Evolutionary conservation across 2,113 vertebrate genomes (phyloP).

Genomic region (Leucopternis melanops): DNA sequence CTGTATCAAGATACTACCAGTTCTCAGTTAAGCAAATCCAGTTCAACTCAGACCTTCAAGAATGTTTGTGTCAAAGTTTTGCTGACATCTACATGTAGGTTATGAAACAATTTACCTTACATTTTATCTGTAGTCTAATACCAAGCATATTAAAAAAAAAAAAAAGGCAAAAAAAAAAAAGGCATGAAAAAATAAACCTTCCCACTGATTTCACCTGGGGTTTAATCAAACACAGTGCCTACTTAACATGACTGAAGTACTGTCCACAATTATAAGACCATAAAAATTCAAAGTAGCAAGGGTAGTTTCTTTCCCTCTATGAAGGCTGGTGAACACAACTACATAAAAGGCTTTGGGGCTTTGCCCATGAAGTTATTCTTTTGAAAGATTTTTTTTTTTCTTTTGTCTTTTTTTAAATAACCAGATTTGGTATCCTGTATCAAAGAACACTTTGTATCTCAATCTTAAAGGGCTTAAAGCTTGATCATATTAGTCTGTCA

Average conservation of each 20-base stretch:
- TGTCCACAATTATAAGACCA: background rate
- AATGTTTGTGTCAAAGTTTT: background rate
- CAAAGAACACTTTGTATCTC: background rate
- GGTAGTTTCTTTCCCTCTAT: background rate
- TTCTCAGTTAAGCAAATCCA: background rate
- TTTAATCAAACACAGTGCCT: background rate
- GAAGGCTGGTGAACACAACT: background rate
- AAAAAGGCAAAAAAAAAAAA: background rate
- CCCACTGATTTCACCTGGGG: background rate
- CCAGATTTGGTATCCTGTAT: background rate
- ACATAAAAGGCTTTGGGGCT: background rate
- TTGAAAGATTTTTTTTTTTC: background rate
- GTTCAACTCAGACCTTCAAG: background rate
- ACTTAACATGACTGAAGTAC: background rate
- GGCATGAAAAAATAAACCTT: background rate
- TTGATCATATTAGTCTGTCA: background rate
- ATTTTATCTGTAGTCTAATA: background rate
- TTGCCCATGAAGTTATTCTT: background rate
- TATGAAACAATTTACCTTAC: background rate
- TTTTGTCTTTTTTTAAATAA: background rate
- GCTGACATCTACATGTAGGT: background rate
- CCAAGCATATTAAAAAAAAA: background rate
- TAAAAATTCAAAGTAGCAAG: background rate
- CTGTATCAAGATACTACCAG: background rate
- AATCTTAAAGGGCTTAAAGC: background rate